phyloP scores from a whole-genome alignment of 1,140 invertebrate genomes.

The Musca domestica region DNA sequence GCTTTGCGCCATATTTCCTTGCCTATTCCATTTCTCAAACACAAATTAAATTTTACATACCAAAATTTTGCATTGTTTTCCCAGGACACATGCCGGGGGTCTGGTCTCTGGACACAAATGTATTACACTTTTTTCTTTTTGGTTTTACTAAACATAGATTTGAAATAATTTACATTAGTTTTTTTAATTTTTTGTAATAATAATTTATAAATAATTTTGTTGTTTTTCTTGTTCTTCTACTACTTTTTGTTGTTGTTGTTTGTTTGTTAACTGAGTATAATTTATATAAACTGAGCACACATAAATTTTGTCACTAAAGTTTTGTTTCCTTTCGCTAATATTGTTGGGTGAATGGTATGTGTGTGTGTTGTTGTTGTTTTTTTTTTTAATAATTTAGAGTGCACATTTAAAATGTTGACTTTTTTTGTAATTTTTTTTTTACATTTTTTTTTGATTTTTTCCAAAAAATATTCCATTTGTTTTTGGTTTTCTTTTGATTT shows the following conservation, averaged over 20 bases:
- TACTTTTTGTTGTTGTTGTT: too few relatives aligned
- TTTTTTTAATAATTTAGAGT: constrained; percentile 2
- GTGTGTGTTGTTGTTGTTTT: background rate
- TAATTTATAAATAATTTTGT: background rate
- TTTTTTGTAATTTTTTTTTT: too few relatives aligned
- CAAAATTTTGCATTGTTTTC: too few relatives aligned
- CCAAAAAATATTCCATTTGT: background rate
- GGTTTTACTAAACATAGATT: background rate
- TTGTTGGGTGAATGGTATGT: background rate
- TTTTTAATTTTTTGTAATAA: too few relatives aligned
- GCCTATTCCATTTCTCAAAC: too few relatives aligned
- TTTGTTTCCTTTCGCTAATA: too few relatives aligned
- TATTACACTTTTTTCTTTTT: background rate
- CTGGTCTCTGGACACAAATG: background rate
- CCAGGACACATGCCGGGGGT: too few relatives aligned
- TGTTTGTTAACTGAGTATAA: constrained; percentile 17
- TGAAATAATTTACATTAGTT: too few relatives aligned
- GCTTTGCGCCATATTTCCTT: too few relatives aligned
- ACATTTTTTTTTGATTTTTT: background rate
- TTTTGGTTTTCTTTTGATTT: too few relatives aligned
- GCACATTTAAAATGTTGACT: too few relatives aligned
- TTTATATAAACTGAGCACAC: constrained; percentile 11
- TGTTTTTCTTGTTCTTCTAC: background rate
- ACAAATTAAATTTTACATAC: too few relatives aligned
- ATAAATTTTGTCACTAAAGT: background rate